A percentile compares a stretch with the other conserved stretches of the same genome.
Conservation (phyloP, 2,113 vertebrate species). For the Brachyhypopomus occidentalis region DNA sequence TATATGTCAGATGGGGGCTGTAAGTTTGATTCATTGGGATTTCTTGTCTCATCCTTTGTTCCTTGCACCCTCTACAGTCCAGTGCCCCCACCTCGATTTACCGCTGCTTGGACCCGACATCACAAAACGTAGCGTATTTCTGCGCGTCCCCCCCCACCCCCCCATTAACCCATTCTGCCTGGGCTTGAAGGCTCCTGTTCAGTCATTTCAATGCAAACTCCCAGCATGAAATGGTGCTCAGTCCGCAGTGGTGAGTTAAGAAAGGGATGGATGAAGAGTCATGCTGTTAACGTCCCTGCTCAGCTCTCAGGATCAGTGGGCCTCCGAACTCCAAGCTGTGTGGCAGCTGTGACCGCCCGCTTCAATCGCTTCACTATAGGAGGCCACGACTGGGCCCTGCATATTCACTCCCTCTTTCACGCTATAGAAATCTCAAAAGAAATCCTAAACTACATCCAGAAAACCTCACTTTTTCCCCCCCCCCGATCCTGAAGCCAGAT, state of each 20-base stretch:
- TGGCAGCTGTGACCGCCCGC: conserved; percentile 78
- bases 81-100: conserved; percentile 29
- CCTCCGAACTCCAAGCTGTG: conserved; percentile 52
- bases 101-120: conserved; percentile 56
- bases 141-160: conserved; percentile 25
- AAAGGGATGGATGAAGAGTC: conserved; percentile 70
- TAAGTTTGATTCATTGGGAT: conserved; percentile 63
- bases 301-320: conserved; percentile 29
- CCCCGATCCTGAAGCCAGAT: conserved; percentile 34
- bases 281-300: conserved; percentile 67
- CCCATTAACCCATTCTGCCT: conserved; percentile 73
- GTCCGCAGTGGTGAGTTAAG: conserved; percentile 67
- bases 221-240: conserved; percentile 66
- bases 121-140: conserved; percentile 42
- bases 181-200: conserved; percentile 58
- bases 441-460: conserved; percentile 68
- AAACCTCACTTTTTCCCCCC: conserved; percentile 2
- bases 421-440: conserved; percentile 72
- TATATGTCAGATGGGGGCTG: conserved; percentile 58
- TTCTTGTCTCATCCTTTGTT: conserved; percentile 56
- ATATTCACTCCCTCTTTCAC: conserved; percentile 63
- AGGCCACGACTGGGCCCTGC: conserved; percentile 58
- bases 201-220: conserved; percentile 75
- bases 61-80: conserved; percentile 54
- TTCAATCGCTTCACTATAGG: conserved; percentile 76